Base-by-base conservation (phyloP, 2,888 invertebrate species). In the Meganola albula region DNA sequence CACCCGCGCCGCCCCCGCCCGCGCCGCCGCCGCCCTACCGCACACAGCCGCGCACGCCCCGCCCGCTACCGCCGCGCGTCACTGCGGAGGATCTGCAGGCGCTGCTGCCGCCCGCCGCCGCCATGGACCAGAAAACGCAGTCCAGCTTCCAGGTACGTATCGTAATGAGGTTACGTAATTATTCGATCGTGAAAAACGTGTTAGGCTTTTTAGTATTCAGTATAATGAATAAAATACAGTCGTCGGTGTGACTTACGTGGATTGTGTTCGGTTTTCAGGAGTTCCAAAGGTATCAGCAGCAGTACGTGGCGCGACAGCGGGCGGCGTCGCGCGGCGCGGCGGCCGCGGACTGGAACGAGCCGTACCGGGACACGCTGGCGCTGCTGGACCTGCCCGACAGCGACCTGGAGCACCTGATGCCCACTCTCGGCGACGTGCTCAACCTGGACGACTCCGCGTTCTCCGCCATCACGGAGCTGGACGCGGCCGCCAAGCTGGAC, bases 341-440 rank as follows among this genome's bases (percentile, higher is more conserved):
- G 40, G 56, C 74, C 54, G 63, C 80, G n/a, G 71, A 88, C 71
- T 78, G 86, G 87, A 73, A 75, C 75, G 83, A 83, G 49, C 76
- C 83, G 0, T 83, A 82, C 68, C 77, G 80, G 69, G 84, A 84
- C 71, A 65, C 72, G 2, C 57, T 82, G 7, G 58, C 75, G 6
- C 63, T 86, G n/a, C 72, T 77, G 1, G 86, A 85, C 38, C 61
- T 85, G 18, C 77, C 84, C 1, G 86, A 85, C 56, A 70, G 79
- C 38, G 92, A 91, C 64, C 79, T 92, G 33, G 92, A 92, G 55
- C 90, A 90, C 53, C 74, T 92, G 51, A 74, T 92, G 61, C 90
- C 90, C 9, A 87, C 88, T 16, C 68, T 90, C 10, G 90, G 87
- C 42, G 88, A 89, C 26, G 85, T 88, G 49, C 90, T 91, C 56